A percentile compares a stretch with the other conserved stretches of the same genome.
These are phyloP conservation scores for Polylopha cassiicola DNA, from an alignment of 2,888 invertebrate species.

Conservation along the genomic window DNA sequence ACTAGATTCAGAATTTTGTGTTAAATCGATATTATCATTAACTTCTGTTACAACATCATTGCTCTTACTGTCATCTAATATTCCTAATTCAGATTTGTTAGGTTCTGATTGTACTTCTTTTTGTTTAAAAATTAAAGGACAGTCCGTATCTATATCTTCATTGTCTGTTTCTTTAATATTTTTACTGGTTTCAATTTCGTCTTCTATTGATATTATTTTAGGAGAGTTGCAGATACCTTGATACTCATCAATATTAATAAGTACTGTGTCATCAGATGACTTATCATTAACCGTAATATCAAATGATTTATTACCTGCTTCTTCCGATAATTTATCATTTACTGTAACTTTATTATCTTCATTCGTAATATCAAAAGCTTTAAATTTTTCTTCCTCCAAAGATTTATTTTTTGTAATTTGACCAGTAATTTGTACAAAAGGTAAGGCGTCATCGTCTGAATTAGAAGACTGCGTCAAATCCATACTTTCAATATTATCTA, in stretches of 20 bases:
- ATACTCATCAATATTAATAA: conserved; percentile 27
- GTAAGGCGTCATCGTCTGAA: conserved; percentile 43
- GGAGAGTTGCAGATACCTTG: not conserved
- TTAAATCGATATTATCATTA: conserved; percentile 44
- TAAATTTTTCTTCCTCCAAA: no score
- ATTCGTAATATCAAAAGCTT: no score
- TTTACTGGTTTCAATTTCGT: conserved; percentile 33
- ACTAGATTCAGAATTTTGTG: conserved; percentile 41
- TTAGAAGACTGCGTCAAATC: conserved; percentile 55
- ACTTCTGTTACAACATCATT: conserved; percentile 1
- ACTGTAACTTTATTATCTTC: no score
- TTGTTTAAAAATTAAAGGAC: no score
- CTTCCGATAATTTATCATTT: no score
- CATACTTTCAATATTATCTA: conserved; percentile 28
- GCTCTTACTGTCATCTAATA: conserved; percentile 13
- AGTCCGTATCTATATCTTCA: not conserved
- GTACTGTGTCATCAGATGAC: conserved; percentile 41
- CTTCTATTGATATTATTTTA: conserved; percentile 31
- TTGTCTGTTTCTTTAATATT: not conserved
- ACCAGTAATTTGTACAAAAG: conserved; percentile 38
- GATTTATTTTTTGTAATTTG: no score
- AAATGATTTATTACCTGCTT: no score
- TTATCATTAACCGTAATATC: conserved; percentile 16
- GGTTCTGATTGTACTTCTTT: not conserved
- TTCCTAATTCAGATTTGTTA: conserved; percentile 7